A percentile compares a stretch with the other conserved stretches of the same genome.
Evolutionary conservation across 2,888 invertebrate genomes (phyloP).

Genomic region (Nipponacmea schrenckii): DNA sequence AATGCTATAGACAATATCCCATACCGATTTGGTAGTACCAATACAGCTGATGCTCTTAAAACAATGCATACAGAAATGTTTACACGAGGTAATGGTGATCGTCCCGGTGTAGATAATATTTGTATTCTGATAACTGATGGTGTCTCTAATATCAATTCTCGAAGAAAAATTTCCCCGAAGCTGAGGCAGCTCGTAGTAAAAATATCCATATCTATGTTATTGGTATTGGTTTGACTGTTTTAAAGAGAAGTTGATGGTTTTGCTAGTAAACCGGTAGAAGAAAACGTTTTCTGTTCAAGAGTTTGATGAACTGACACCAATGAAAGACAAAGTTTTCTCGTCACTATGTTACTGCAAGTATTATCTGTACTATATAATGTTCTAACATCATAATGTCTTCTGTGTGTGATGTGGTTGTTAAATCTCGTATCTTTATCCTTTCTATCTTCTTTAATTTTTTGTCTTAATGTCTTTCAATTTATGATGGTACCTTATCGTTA

Average conservation of each 20-base stretch:
- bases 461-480: no score
- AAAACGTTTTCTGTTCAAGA: constrained; percentile 43
- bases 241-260: constrained; percentile 50
- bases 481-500: neutral
- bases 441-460: no score
- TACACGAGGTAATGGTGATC: constrained; percentile 50
- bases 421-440: neutral
- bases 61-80: constrained; percentile 51
- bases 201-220: constrained; percentile 41
- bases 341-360: constrained; percentile 39
- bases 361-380: neutral
- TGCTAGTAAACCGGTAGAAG: constrained; percentile 40
- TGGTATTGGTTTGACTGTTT: constrained; percentile 47
- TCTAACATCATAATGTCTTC: neutral
- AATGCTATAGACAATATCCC: constrained; percentile 46
- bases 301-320: constrained; percentile 41
- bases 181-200: constrained; percentile 35
- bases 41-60: constrained; percentile 59
- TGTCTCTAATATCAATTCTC: constrained; percentile 56
- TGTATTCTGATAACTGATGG: constrained; percentile 59
- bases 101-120: constrained; percentile 48
- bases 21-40: constrained; percentile 55
- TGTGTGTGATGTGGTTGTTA: neutral
- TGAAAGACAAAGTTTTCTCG: constrained; percentile 40
- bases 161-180: constrained; percentile 55